Evolutionary conservation across 2,113 vertebrate genomes (phyloP).

Genomic region (Cygnus buccinator): DNA sequence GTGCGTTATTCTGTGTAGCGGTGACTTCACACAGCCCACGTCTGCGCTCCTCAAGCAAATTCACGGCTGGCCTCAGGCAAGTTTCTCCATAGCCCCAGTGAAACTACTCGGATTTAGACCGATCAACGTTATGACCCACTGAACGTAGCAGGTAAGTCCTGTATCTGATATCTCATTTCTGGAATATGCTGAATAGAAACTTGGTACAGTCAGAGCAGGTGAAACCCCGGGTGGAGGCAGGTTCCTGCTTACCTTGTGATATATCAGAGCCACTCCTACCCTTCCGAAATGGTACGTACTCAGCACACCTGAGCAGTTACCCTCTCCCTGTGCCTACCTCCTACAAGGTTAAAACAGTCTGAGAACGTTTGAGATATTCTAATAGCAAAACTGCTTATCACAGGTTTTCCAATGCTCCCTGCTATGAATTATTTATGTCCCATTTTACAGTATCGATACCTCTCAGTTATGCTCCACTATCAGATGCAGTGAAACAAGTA

Average conservation of each 20-base stretch:
- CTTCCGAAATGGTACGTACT: background rate
- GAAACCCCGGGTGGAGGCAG: background rate
- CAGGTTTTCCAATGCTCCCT: slow-evolving; percentile 17
- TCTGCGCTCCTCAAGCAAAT: background rate
- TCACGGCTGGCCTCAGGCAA: background rate
- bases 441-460: slow-evolving; percentile 2
- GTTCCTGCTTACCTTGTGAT: background rate
- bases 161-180: background rate
- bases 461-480: background rate
- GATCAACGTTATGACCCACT: background rate
- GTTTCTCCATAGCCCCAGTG: background rate
- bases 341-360: background rate
- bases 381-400: background rate
- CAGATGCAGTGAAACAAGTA: slow-evolving; percentile 10
- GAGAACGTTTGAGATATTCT: background rate
- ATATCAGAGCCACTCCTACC: background rate
- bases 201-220: background rate
- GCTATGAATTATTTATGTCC: slow-evolving; percentile 36
- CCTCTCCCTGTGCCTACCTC: background rate
- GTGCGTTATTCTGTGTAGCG: background rate
- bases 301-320: background rate
- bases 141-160: background rate
- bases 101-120: background rate
- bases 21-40: background rate
- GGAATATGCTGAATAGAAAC: background rate